Base-by-base conservation (phyloP, 92 coral and sea anemone genomes). In the Actinostola sp. region DNA sequence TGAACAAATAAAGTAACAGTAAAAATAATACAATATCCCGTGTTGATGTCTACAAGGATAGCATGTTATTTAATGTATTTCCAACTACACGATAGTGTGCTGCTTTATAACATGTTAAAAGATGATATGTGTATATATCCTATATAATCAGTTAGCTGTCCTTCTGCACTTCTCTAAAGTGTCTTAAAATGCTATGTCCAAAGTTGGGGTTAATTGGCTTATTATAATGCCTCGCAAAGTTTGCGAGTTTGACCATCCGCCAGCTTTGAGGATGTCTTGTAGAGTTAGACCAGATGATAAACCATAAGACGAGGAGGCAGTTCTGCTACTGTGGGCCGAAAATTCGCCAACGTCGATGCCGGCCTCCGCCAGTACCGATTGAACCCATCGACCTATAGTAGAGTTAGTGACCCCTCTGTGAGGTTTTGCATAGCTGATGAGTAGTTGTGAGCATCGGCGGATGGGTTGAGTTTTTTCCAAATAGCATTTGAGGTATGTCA, bases 151-250 rank as follows among this genome's bases (percentile, higher is more conserved):
- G 33, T 55, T 21, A 55, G 11, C 29, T 2, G 16, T 27, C 61
- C 9, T 3, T 28, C 16, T 51, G 24, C 34, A 7, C 24, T 23
- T 33, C 26, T 33, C 49, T 29, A 36, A 71, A 71, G 49, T 54
- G 33, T 25, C 49, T 63, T 21, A 67, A 33, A 68, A 55, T 39
- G 43, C 34, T 41, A 29, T 44, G 36, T 68, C 75, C 75, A 78
- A 78, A 78, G 21, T 69, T 69, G 2, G 59, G 46, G 11, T 8
- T 41, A 23, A 66, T 52, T 0, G 85, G 79, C 41, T 80, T 71
- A 28, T 80, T 80, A 42, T 80, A 80, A 53, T 71, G 66, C 32
- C 36, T 55, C 24, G 85, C 74, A 71, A 80, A 62, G 29, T 57
- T 71, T 27, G 42, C 66, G 34, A 68, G 67, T 19, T 64, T 63